Evolutionary conservation across 2,888 invertebrate genomes (phyloP), one percentile per base, ranked within the genome.

Genomic region (Schrankia costaestrigalis): DNA sequence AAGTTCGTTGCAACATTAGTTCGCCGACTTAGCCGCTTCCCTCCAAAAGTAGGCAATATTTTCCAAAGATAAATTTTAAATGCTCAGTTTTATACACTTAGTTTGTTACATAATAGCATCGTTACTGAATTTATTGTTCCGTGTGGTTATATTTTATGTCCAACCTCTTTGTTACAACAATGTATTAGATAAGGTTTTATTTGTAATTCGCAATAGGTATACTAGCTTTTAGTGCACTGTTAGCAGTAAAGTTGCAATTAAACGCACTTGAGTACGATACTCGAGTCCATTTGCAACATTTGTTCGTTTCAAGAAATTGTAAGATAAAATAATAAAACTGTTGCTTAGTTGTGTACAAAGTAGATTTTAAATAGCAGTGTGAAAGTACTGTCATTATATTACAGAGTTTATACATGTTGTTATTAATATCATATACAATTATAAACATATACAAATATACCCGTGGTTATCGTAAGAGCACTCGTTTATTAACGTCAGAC

Each of bases 51-150:
- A 43, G 71, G 78, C 73, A 77, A 80, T 80, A 81, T 80, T 79
- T 80, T 77, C 76, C 67, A 66, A 70, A 75, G 71, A 79, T 81
- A 80, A 79, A 81, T 78, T 80, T 77, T 77, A 72, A 79, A 81
- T 78, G 72, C 68, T 63, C 45, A 56, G 43, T 77, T 77, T 75
- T 73, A 74, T 71, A 76, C 69, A 69, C 72, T 73, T 77, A 78
- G 77, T 78, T 78, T 74, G 73, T 64, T 73, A 71, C 76, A 76
- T 78, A 75, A 78, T 67, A 56, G 63, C 62, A 55, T 61, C 63
- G 51, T 56, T 43, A 48, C 40, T 36, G 59, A 67, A 73, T 78
- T 80, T 78, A 76, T 74, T 67, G 66, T 72, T 68, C 57, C 60
- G 52, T 56, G 63, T 64, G 60, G n/a, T 63, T 65, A 54, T 55